Evolutionary conservation across 1,140 invertebrate species (phyloP), one percentile per base, ranked within the genome.

Genomic region (Aphidius gifuensis): DNA sequence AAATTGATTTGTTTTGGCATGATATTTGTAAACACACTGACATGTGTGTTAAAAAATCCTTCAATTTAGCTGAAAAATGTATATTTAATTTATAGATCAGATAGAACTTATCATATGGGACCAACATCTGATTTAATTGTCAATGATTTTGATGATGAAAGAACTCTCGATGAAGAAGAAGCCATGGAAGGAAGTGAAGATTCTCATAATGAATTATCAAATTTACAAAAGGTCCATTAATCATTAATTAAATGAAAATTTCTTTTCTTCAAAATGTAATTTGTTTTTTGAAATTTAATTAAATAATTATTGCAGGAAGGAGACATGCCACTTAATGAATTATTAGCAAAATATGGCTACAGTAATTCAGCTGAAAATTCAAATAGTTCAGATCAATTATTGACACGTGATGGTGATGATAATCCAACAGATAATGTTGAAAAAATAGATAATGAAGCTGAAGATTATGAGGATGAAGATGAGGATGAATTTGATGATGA

Each of bases 131-230:
- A 96, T 80, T 94, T 97, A 92, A 89, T 97, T 84, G 88, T 97
- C 61, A 92, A 97, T 87, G 94, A 97, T 81, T 97, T 94, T 83
- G 95, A 97, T 82, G 96, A 97, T 83, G 96, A 98, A 78, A 85
- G 91, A 74, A 98, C 95, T 51, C 75, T 97, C 71, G 95, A 97
- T 76, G 95, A 97, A 83, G 95, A 97, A 85, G 96, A 98, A 85
- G 93, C 92, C 43, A 82, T 97, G 75, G 93, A 93, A 73, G 90
- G 90, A 66, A 86, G 88, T 69, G 92, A 93, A 80, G 92, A 93
- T 78, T 90, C 91, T 44, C 86, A 90, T 69, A 91, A 91, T 72
- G 95, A 97, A 82, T 84, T 97, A 51, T 90, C 90, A 67, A 93
- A 91, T 76, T 83, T 97, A 54, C 89, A 93, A 75, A 89, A 90